Evolutionary conservation across 1,140 invertebrate genomes (phyloP), one percentile per base, ranked within the genome.

Genomic region (Prorops nasuta): DNA sequence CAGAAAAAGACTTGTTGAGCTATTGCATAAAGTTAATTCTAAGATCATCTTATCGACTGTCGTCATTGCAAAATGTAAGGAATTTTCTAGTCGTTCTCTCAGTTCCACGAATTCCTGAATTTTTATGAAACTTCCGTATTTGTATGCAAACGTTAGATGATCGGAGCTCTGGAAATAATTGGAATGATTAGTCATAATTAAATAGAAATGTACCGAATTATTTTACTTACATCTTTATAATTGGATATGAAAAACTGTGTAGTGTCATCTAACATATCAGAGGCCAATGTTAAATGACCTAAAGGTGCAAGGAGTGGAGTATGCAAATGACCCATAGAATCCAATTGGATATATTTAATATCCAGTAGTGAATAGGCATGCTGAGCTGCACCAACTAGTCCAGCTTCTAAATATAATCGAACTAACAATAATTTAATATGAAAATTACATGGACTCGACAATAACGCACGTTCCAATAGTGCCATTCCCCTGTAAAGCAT

Each of bases 271-370:
- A 88, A 85, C 28, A 86, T 80, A 44, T 80, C 76, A 3, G 80
- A 75, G 18, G 86, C 86, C 20, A 85, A 74, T 1, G 81, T 74
- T 62, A 87, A 85, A 37, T 88, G 82, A 4, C 86, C 90, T 16
- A 84, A 80, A 37, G 86, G 76, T 3, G 83, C 78, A 46, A 94
- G 78, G 50, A 90, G 81, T 54, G 86, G 85, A 44, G 84, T 84
- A 70, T 93, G 86, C 43, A 93, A 77, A 77, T 93, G 89, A 40
- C 93, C 89, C 62, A 98, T 77, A 1, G 94, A 93, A 77, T 97
- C 93, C 67, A 96, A 79, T 70, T 98, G 95, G 52, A 98, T 86
- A 75, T 97, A 92, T 79, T 98, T 98, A 40, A 94, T 83, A 64
- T 98, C 94, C 67, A 98, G 76, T 39, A 74, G 60, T 20, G 64